Base-by-base conservation (phyloP, 2,797 vertebrate species). In the Mionectes olivaceus region DNA sequence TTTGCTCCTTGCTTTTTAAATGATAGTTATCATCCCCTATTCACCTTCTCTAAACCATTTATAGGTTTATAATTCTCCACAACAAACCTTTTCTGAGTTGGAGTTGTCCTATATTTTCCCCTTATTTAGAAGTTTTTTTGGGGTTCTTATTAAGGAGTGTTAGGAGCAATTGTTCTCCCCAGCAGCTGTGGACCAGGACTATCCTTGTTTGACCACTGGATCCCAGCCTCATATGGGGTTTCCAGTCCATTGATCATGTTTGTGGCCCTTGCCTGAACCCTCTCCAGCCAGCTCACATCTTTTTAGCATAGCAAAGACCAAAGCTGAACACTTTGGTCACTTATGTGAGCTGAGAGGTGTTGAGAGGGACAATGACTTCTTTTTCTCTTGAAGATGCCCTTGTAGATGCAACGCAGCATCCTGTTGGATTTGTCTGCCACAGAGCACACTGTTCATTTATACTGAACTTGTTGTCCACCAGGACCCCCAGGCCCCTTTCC, bases 401-500 rank as follows among this genome's bases (percentile, higher is more conserved):
- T 17, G 30, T 32, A 41, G 41, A 49, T 49, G 22, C 27, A 60
- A 35, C 10, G 9, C 61, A 44, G 30, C 24, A 53, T 19, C 33
- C 25, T 41, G 6, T 19, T 55, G 41, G 35, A 7, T 55, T 35
- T 68, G 33, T 68, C 18, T 55, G 35, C 33, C 16, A 32, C 25
- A 68, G 25, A 19, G 33, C 22, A 23, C 33, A 17, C 11, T 60
- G 7, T 8, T 33, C 55, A 35, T 11, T 55, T 41, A 13, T 28
- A 35, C 15, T 0, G 0, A 47, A 19, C 7, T 21, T n/a, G 10
- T 1, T n/a, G 23, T 28, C 35, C 27, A 18, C 16, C 19, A 43
- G 35, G 25, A 10, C 8, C 27, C 22, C 27, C 16, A 18, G 32
- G 16, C 9, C 53, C 23, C 35, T 73, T 55, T 30, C 25, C 25